Conservation (phyloP, 2,888 invertebrate species). For the Phengaris alcon region DNA sequence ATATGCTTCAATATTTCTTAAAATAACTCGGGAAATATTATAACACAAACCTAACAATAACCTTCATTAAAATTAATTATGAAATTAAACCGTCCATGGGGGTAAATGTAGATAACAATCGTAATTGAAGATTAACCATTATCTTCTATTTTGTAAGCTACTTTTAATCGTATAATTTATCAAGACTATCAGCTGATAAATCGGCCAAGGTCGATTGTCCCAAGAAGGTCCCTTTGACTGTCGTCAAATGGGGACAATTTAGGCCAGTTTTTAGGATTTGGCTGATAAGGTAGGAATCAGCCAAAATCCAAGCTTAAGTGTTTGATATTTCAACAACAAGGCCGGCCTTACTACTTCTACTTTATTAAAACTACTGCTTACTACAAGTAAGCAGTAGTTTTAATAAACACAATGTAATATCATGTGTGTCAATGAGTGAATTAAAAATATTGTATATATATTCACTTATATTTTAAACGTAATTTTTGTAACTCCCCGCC, state of each 20-base stretch:
- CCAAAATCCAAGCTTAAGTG: background rate
- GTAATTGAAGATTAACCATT: background rate
- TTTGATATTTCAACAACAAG: background rate
- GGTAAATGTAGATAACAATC: background rate
- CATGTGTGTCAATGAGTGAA: no score
- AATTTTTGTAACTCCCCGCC: no score
- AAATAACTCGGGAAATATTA: no score
- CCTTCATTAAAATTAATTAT: constrained; percentile 3
- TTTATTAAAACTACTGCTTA: no score
- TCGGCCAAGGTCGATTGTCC: background rate
- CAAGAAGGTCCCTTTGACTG: background rate
- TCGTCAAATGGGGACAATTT: background rate
- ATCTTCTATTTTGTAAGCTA: background rate
- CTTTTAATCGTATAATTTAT: background rate
- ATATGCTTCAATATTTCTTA: no score
- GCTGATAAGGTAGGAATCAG: background rate
- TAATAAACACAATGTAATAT: no score
- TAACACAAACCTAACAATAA: background rate
- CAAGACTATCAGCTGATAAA: background rate
- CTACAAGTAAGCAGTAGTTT: no score
- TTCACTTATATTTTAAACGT: no score
- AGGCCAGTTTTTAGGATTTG: background rate
- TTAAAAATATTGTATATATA: no score
- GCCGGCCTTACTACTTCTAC: no score
- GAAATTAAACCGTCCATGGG: background rate